A percentile compares a stretch with the other conserved stretches of the same genome.
phyloP scores from a whole-genome alignment of 2,113 vertebrate species.

The Clinocottus analis region DNA sequence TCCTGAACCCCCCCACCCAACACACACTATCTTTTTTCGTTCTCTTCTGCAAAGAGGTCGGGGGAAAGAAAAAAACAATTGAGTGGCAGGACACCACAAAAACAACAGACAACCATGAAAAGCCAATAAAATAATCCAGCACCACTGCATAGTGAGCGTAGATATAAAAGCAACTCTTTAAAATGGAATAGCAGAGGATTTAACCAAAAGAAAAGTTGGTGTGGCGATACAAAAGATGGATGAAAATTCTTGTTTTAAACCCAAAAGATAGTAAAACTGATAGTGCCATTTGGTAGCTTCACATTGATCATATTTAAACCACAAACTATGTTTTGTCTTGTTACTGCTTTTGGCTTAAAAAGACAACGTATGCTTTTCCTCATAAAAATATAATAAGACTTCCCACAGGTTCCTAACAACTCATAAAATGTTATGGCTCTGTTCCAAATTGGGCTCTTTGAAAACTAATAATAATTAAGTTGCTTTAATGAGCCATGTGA shows the following conservation, averaged over 20 bases:
- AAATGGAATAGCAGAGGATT: neutral
- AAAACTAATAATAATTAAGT: conserved; percentile 84
- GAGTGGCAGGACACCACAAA: conserved; percentile 78
- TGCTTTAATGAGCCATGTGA: conserved; percentile 77
- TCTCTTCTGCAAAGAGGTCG: conserved; percentile 68
- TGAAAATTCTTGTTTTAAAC: conserved; percentile 16
- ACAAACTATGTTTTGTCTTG: conserved; percentile 27
- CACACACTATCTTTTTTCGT: conserved; percentile 72
- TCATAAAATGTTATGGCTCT: conserved; percentile 78
- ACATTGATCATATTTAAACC: conserved; percentile 5
- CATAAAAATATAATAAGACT: conserved; percentile 69
- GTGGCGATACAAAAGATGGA: neutral
- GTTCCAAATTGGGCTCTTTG: conserved; percentile 77
- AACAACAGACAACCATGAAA: conserved; percentile 54
- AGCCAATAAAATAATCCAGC: conserved; percentile 58
- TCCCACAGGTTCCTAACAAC: conserved; percentile 74
- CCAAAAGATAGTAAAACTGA: neutral
- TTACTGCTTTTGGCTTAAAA: conserved; percentile 43
- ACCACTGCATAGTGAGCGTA: conserved; percentile 10
- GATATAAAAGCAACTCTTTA: conserved; percentile 22
- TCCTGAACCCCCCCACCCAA: conserved; percentile 44
- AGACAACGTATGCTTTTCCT: conserved; percentile 48
- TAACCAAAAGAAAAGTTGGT: neutral
- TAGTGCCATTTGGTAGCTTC: conserved; percentile 17
- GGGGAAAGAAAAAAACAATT: conserved; percentile 52